Evolutionary conservation across 2,888 invertebrate genomes (phyloP).

Genomic region (Sipha maydis): DNA sequence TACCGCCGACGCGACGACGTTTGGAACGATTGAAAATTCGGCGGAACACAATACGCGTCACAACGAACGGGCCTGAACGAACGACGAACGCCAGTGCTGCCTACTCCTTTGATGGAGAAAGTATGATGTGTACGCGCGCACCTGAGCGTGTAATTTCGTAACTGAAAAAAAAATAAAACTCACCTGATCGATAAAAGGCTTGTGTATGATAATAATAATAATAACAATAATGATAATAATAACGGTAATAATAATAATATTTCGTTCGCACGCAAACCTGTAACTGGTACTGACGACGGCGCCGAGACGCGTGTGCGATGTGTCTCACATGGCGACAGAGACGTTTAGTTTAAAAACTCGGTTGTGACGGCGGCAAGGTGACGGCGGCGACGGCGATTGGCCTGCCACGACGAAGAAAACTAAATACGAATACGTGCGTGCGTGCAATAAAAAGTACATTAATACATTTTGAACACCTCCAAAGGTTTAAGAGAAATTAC

Average conservation of each 20-base stretch:
- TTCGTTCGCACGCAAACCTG: conserved; percentile 49
- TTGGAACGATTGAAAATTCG: not conserved
- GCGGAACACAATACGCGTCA: not conserved
- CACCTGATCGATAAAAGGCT: conserved; percentile 38
- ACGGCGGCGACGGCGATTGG: not conserved
- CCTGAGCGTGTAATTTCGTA: not conserved
- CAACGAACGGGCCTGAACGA: not conserved
- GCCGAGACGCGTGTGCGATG: conserved; percentile 13
- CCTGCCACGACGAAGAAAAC: no score
- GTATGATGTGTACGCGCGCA: not conserved
- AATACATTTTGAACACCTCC: not conserved
- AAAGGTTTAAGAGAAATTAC: not conserved
- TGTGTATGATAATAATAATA: not conserved
- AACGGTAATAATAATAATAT: conserved; percentile 6
- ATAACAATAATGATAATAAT: not conserved
- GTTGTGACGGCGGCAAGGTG: not conserved
- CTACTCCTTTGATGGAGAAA: no score
- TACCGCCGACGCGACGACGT: not conserved
- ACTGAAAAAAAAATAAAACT: conserved; percentile 2
- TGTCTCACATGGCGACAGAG: conserved; percentile 13
- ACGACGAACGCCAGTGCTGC: not conserved
- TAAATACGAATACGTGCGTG: not conserved
- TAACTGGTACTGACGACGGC: conserved; percentile 58
- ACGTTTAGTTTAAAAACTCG: conserved; percentile 26
- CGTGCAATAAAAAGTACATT: not conserved